Percentiles rank a stretch among this genome's conserved stretches.
Conservation (phyloP, 1,140 invertebrate species). For the Solen grandis region DNA sequence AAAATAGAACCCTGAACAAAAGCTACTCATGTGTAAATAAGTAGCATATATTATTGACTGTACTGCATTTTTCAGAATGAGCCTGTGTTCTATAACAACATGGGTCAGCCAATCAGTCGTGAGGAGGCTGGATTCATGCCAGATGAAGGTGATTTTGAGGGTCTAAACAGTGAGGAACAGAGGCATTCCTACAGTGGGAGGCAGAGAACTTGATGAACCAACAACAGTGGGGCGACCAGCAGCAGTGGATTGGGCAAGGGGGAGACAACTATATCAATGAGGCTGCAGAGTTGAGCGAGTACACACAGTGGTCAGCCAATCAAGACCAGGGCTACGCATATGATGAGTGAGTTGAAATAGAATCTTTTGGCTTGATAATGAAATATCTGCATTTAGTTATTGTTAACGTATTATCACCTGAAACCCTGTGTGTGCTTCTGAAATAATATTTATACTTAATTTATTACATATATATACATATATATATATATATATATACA, state of each 20-base stretch:
- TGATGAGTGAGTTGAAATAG: neutral
- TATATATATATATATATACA: too few relatives aligned
- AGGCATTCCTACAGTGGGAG: constrained; percentile 59
- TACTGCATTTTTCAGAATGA: constrained; percentile 63
- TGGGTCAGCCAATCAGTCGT: constrained; percentile 63
- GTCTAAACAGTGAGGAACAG: constrained; percentile 49
- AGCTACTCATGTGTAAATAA: too few relatives aligned
- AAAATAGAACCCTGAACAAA: too few relatives aligned
- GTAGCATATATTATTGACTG: too few relatives aligned
- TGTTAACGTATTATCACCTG: neutral
- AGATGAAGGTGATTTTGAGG: constrained; percentile 46
- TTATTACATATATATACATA: too few relatives aligned
- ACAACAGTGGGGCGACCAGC: neutral
- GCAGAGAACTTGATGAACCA: constrained; percentile 44
- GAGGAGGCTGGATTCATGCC: constrained; percentile 60
- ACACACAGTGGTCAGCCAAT: constrained; percentile 49
- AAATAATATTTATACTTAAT: too few relatives aligned
- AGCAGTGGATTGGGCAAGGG: constrained; percentile 12
- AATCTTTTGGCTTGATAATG: neutral
- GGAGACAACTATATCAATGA: constrained; percentile 5
- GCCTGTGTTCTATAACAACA: constrained; percentile 64
- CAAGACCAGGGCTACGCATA: constrained; percentile 17
- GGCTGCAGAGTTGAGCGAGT: constrained; percentile 25
- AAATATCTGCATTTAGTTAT: neutral
- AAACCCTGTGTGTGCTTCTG: too few relatives aligned